These are phyloP conservation scores for Cardiocondyla obscurior DNA, from an alignment of 1,140 invertebrate genomes.

Conservation along the genomic window DNA sequence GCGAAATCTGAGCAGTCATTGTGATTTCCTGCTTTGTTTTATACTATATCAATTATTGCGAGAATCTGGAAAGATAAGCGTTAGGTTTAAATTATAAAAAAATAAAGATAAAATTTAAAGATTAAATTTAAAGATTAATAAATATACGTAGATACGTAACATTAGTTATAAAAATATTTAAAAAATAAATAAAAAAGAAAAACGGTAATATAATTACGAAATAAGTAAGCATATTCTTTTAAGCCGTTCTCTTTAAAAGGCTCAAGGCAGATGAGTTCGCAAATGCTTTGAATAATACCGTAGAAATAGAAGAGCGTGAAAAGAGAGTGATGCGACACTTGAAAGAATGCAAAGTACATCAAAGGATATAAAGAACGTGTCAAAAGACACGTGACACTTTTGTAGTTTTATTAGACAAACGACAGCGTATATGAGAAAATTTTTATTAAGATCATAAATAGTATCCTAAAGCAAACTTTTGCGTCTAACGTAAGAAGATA, in stretches of 20 bases:
- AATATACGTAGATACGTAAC: neutral
- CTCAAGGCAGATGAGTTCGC: neutral
- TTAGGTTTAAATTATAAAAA: neutral
- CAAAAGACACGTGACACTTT: neutral
- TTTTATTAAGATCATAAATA: constrained; percentile 24
- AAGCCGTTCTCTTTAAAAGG: neutral
- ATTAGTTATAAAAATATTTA: neutral
- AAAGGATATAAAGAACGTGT: neutral
- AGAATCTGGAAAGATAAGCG: neutral
- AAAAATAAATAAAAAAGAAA: neutral
- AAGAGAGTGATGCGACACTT: neutral
- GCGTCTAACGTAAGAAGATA: neutral
- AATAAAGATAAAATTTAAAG: no score
- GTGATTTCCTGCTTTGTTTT: neutral
- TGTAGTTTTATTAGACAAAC: neutral
- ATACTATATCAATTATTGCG: neutral
- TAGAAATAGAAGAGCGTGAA: neutral
- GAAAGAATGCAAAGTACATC: neutral
- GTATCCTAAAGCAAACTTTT: neutral
- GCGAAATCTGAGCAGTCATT: neutral
- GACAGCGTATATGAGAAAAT: neutral
- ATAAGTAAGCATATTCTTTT: neutral
- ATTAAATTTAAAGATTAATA: no score
- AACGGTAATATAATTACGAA: neutral
- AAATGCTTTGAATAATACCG: neutral